phyloP scores from a whole-genome alignment of 2,113 vertebrate species.

The Neomonachus schauinslandi region DNA sequence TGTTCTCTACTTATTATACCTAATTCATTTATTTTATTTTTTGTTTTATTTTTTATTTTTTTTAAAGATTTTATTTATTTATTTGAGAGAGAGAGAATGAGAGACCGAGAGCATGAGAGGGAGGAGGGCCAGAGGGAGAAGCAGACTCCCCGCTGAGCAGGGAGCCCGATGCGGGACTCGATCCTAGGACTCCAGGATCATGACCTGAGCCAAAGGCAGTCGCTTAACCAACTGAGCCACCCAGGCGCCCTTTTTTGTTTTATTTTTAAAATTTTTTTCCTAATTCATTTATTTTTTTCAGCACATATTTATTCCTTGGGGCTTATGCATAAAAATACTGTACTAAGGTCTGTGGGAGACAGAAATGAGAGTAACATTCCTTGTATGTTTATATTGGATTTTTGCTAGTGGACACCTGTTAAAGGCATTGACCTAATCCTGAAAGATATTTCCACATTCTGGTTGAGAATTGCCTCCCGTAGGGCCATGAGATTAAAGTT shows the following conservation, averaged over 20 bases:
- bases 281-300: not conserved
- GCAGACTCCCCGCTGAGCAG: no score
- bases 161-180: no score
- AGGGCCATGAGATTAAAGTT: not conserved
- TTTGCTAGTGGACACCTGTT: not conserved
- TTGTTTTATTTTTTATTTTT: no score
- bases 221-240: no score
- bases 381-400: not conserved
- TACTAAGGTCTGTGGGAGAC: not conserved
- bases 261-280: not conserved
- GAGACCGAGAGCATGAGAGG: no score
- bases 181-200: no score
- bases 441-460: not conserved
- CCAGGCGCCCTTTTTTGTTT: not conserved
- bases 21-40: not conserved
- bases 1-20: not conserved
- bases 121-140: no score
- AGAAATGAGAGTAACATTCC: not conserved
- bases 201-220: no score
- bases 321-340: not conserved
- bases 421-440: not conserved
- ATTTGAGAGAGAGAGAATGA: no score
- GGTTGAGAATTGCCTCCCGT: not conserved
- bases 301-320: not conserved
- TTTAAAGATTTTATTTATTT: no score